A percentile compares a stretch with the other conserved stretches of the same genome.
Evolutionary conservation across 2,888 invertebrate genomes (phyloP).

Genomic region (Strigamia crassipes): DNA sequence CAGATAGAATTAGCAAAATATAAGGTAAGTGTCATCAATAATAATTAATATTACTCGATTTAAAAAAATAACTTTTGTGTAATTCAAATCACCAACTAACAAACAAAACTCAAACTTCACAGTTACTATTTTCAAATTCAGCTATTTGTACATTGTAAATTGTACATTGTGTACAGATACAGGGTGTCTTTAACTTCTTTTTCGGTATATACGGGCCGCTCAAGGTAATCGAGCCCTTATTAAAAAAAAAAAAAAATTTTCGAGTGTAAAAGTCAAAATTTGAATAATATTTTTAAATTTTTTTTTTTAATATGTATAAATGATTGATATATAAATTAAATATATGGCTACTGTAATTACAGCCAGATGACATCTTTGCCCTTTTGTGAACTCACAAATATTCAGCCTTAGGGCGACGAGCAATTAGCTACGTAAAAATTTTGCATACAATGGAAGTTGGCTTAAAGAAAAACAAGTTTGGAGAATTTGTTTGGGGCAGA

Average conservation of each 20-base stretch:
- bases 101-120: no score
- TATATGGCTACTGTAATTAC: neutral
- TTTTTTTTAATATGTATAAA: neutral
- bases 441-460: neutral
- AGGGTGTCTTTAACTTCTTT: no score
- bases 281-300: neutral
- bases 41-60: neutral
- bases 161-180: no score
- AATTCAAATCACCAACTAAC: no score
- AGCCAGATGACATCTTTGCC: neutral
- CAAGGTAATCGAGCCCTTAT: no score
- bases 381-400: neutral
- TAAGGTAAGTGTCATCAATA: neutral
- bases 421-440: neutral
- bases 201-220: no score
- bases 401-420: neutral
- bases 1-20: no score
- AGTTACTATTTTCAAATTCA: no score
- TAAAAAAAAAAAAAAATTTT: no score
- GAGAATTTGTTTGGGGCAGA: neutral
- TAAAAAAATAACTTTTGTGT: neutral
- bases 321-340: neutral
- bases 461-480: neutral
- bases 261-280: no score
- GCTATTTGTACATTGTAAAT: no score